A percentile compares a stretch with the other conserved stretches of the same genome.
phyloP scores from a whole-genome alignment of 2,113 vertebrate genomes.

The Zosterops lateralis region DNA sequence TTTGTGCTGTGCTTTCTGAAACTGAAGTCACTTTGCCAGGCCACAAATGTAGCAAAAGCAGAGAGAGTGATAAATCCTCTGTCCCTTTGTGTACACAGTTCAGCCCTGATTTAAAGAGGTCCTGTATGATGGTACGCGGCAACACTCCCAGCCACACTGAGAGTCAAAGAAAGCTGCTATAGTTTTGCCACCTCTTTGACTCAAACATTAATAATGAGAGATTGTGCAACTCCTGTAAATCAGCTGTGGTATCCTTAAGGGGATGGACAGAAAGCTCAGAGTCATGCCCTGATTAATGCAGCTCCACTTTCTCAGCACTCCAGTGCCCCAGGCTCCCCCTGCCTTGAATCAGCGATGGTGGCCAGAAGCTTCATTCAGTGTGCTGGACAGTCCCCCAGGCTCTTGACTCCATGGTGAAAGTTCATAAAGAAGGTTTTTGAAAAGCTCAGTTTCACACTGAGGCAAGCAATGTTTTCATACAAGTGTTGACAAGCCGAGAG shows the following conservation, averaged over 20 bases:
- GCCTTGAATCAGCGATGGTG: background rate
- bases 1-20: constrained; percentile 19
- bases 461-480: background rate
- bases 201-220: background rate
- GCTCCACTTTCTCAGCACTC: background rate
- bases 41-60: constrained; percentile 53
- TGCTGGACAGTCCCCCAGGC: background rate
- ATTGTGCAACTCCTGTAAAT: background rate
- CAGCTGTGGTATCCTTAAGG: background rate
- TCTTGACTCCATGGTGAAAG: background rate
- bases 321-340: background rate
- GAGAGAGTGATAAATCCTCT: background rate
- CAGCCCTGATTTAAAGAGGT: background rate
- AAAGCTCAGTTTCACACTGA: background rate
- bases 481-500: background rate
- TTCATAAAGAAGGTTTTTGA: background rate
- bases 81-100: background rate
- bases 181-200: background rate
- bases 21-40: constrained; percentile 51
- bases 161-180: constrained; percentile 1
- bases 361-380: background rate
- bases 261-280: background rate
- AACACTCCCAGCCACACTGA: background rate
- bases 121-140: rapidly evolving
- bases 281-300: background rate